Conservation (phyloP, 2,113 vertebrate genomes). For the Hoplias malabaricus region DNA sequence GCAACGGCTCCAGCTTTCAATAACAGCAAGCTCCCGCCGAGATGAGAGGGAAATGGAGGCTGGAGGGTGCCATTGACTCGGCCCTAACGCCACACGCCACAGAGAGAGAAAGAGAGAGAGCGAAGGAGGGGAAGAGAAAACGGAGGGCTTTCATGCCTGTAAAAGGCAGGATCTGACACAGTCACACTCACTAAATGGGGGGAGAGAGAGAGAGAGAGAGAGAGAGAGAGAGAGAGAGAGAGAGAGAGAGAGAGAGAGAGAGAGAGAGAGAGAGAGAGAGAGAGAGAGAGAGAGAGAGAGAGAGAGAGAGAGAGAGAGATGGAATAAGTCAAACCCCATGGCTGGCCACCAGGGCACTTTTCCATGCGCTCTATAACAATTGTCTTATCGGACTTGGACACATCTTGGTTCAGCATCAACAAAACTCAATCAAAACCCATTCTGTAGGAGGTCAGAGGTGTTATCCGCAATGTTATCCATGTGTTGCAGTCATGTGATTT, state of each 20-base stretch:
- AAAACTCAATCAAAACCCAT: no score
- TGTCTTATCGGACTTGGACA: no score
- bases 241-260: neutral
- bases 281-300: neutral
- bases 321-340: neutral
- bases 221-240: neutral
- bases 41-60: slow-evolving; percentile 24
- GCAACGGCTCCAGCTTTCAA: slow-evolving; percentile 3
- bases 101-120: neutral
- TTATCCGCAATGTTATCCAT: no score
- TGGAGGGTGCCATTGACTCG: neutral
- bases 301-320: neutral
- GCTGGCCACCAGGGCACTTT: no score
- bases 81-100: slow-evolving; percentile 6
- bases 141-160: slow-evolving; percentile 20
- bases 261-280: neutral
- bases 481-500: no score
- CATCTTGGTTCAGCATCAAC: no score
- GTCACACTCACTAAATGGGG: slow-evolving; percentile 9
- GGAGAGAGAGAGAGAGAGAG: slow-evolving; percentile 1
- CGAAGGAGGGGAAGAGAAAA: neutral
- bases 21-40: slow-evolving; percentile 17
- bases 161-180: slow-evolving; percentile 14
- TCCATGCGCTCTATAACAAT: no score
- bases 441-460: no score